Conservation (phyloP, 2,113 vertebrate genomes). For the Hippocampus abdominalis region DNA sequence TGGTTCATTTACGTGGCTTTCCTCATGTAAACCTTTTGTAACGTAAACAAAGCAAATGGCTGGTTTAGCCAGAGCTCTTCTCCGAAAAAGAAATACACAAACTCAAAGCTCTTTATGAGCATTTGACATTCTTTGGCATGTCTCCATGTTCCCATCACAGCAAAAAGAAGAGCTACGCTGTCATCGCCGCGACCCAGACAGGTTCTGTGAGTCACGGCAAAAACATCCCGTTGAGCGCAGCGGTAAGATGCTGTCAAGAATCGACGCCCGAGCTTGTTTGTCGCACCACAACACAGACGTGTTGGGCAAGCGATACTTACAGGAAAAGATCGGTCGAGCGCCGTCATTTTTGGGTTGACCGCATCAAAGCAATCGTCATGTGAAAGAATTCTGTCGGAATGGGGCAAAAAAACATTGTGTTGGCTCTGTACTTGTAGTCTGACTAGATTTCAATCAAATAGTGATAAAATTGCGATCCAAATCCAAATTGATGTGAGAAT, state of each 20-base stretch:
- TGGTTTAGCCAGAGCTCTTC: slow-evolving; percentile 6
- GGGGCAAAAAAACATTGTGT: neutral
- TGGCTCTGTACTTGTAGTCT: neutral
- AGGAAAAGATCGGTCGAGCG: slow-evolving; percentile 7
- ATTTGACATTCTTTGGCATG: slow-evolving; percentile 12
- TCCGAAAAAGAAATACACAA: neutral
- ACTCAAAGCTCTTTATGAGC: slow-evolving; percentile 5
- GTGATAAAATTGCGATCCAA: neutral
- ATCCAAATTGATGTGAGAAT: neutral
- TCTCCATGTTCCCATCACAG: slow-evolving; percentile 20
- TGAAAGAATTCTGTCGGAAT: slow-evolving; percentile 1
- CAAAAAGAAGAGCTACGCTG: slow-evolving; percentile 12
- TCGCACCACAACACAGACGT: slow-evolving; percentile 35
- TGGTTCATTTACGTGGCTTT: neutral
- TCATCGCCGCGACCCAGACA: slow-evolving; percentile 18
- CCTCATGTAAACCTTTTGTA: slow-evolving; percentile 2
- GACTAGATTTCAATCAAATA: neutral
- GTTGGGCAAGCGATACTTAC: slow-evolving; percentile 25
- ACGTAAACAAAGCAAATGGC: slow-evolving; percentile 8
- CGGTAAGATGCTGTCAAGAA: slow-evolving; percentile 13
- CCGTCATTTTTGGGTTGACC: slow-evolving; percentile 22
- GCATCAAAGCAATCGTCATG: slow-evolving; percentile 25
- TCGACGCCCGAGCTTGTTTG: slow-evolving; percentile 30
- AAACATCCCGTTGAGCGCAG: slow-evolving; percentile 16
- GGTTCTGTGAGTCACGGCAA: slow-evolving; percentile 32